Conservation (phyloP, 2,797 vertebrate species). For the Pseudocheirus occidentalis region DNA sequence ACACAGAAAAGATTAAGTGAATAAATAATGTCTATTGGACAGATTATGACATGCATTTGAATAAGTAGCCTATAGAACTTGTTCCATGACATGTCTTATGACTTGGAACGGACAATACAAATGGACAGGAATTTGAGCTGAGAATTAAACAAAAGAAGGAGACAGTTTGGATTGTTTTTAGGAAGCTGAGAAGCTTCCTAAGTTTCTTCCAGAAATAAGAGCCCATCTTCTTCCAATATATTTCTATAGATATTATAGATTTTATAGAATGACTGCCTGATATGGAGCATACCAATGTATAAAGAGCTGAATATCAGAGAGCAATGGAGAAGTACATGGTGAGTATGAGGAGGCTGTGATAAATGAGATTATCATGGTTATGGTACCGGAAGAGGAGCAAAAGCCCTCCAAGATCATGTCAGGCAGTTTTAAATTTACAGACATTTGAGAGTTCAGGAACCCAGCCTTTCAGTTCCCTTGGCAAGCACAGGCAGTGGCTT, state of each 20-base stretch:
- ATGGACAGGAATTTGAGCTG: background rate
- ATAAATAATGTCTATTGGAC: background rate
- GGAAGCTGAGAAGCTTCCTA: background rate
- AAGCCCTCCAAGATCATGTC: background rate
- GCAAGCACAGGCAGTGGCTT: background rate
- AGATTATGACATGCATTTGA: background rate
- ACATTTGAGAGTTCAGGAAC: background rate
- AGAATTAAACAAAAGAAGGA: background rate
- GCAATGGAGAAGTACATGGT: background rate
- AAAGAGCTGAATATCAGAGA: background rate
- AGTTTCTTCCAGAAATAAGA: too few relatives aligned
- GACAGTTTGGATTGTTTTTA: background rate
- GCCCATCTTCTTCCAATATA: background rate
- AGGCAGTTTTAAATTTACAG: background rate
- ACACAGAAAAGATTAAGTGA: background rate
- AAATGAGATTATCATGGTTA: too few relatives aligned
- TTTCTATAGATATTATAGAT: background rate
- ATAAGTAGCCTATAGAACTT: background rate
- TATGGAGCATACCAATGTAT: background rate
- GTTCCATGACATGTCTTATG: background rate
- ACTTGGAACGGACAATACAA: background rate
- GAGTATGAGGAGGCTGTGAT: background rate
- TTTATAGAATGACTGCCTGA: background rate
- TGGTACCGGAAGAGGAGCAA: background rate
- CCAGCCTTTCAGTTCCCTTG: background rate